Evolutionary conservation across 2,888 invertebrate species (phyloP).

Genomic region (Drosophila eohydei): DNA sequence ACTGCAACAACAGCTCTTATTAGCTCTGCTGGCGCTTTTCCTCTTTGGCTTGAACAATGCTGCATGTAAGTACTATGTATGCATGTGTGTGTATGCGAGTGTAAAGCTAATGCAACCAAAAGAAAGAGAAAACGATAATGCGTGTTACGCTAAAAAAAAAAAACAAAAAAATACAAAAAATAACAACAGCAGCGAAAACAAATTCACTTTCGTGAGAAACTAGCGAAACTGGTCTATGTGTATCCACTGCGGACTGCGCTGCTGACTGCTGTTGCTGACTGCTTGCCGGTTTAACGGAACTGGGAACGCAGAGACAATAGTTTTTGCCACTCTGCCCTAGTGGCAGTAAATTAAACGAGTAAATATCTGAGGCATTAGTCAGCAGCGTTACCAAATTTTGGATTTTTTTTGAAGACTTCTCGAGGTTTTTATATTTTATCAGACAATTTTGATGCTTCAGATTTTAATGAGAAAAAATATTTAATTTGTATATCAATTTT

Average conservation of each 20-base stretch:
- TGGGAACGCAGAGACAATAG: constrained; percentile 20
- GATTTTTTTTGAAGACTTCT: constrained; percentile 3
- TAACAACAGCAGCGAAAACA: constrained; percentile 53
- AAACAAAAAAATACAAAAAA: constrained; percentile 9
- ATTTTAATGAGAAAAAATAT: no score
- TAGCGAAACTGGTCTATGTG: constrained; percentile 79
- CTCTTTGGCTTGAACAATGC: constrained; percentile 42
- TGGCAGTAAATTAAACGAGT: constrained; percentile 34
- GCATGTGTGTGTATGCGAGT: not conserved
- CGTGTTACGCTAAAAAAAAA: constrained; percentile 57
- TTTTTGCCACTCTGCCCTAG: constrained; percentile 23
- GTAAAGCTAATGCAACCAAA: constrained; percentile 31
- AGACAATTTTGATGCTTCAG: not conserved
- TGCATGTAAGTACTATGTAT: constrained; percentile 53
- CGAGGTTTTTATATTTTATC: not conserved
- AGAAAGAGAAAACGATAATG: constrained; percentile 73
- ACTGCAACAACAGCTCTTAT: constrained; percentile 26
- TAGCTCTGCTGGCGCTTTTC: constrained; percentile 55
- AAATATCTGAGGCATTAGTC: constrained; percentile 59
- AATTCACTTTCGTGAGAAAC: constrained; percentile 82
- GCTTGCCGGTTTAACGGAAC: constrained; percentile 29
- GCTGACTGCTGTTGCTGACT: constrained; percentile 15
- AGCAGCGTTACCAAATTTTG: constrained; percentile 34
- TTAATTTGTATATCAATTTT: no score
- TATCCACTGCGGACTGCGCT: constrained; percentile 21